These are phyloP conservation scores for Semotilus atromaculatus DNA, from an alignment of 2,797 vertebrate species.

Conservation along the genomic window DNA sequence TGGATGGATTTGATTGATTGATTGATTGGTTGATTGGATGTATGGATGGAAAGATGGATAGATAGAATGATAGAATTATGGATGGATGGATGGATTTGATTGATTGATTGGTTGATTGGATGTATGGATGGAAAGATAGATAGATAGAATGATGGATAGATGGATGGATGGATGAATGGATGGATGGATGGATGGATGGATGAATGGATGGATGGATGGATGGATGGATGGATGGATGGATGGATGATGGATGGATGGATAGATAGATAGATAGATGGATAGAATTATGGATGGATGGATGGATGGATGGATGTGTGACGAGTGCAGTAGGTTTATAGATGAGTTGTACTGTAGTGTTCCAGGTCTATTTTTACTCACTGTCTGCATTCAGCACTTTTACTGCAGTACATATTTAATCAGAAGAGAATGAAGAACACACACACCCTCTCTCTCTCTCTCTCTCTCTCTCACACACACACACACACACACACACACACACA, in stretches of 20 bases:
- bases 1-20: background rate
- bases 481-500: no score
- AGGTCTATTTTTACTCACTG: conserved; percentile 27
- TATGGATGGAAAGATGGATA: background rate
- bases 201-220: rapidly evolving
- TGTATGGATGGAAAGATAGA: background rate
- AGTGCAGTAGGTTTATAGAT: background rate
- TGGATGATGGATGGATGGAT: background rate
- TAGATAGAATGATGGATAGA: background rate
- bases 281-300: background rate
- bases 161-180: background rate
- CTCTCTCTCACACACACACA: background rate
- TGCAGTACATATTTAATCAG: conserved; percentile 37
- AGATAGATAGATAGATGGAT: background rate
- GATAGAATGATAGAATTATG: no score
- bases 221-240: background rate
- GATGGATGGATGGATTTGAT: background rate
- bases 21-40: no score
- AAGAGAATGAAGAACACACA: background rate
- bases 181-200: background rate
- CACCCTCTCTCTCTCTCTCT: background rate
- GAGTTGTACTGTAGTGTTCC: background rate
- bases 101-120: no score
- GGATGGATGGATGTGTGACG: background rate
- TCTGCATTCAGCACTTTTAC: conserved; percentile 36